Conservation (phyloP, 2,888 invertebrate genomes). For the Liopterus haemorrhoidalis region DNA sequence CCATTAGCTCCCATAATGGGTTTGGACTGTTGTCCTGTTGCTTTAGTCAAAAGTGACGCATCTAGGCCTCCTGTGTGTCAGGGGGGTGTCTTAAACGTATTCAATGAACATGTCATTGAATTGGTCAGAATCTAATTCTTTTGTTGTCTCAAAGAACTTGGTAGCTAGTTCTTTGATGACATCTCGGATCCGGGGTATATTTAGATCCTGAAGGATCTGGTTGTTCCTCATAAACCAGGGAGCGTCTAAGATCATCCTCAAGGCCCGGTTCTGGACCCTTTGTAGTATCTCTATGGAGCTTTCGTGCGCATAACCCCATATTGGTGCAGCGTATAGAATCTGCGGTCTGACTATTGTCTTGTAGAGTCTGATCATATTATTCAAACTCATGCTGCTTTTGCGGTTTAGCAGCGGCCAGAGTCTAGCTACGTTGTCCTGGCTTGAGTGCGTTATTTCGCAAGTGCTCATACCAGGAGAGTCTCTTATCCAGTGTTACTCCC, state of each 20-base stretch:
- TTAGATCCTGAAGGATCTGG: neutral
- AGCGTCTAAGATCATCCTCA: neutral
- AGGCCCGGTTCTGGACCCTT: neutral
- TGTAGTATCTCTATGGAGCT: neutral
- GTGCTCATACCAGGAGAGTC: neutral
- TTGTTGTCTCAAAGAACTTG: neutral
- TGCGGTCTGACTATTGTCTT: conserved; percentile 5
- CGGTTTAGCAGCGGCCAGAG: conserved; percentile 2
- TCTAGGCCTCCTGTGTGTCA: too few species aligned
- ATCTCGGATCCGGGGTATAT: neutral
- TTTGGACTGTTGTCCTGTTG: too few species aligned
- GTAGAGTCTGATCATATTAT: conserved; percentile 6
- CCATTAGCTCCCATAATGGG: too few species aligned
- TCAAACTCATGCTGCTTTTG: neutral
- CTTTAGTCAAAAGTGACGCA: too few species aligned
- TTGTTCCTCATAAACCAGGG: neutral
- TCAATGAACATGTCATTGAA: too few species aligned
- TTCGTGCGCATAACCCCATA: neutral
- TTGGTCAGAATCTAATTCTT: neutral
- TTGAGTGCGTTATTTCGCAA: neutral
- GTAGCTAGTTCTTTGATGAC: neutral
- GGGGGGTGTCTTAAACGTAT: too few species aligned
- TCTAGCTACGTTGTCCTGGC: neutral
- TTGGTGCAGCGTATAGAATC: conserved; percentile 2
- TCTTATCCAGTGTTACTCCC: neutral